Base-by-base conservation (phyloP, 2,113 vertebrate species). In the Mohoua ochrocephala region DNA sequence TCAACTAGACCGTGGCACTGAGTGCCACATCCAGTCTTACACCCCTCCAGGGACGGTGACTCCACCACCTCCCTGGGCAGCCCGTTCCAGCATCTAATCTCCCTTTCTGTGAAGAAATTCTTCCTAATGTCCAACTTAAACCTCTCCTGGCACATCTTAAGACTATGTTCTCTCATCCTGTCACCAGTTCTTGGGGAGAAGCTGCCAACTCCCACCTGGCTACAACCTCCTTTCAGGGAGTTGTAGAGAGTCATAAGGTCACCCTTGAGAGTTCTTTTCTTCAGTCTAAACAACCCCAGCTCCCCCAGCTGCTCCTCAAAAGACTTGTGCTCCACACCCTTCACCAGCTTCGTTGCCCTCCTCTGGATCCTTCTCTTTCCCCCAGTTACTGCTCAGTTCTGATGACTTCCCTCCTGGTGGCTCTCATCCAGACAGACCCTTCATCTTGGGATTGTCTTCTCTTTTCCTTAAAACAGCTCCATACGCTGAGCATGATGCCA, bases 321-420 rank as follows among this genome's bases (percentile, higher is more conserved):
- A 33, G 21, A 41, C 13, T 47, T 47, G n/a, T 47, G 24, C 31
- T 47, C 49, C n/a, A 27, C 24, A 47, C 7, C 2, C 26, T 61
- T 68, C 30, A 35, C 21, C 30, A 35, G n/a, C 10, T 68, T 61
- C 1, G 0, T 13, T 10, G 16, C 39, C 30, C 9, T 53, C 7
- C 16, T 53, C 45, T 75, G 24, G 7, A 68, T 20, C 11, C 7
- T n/a, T 53, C 24, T 54, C 30, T 54, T 65, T 84, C 8, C 10
- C 3, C 31, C 2, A 26, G 22, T 15, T 69, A 42, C 10, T 54
- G 7, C 47, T 84, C 15, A 13, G 2, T 69, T 49, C 71, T 49
- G 12, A 31, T 33, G 27, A 45, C 33, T 59, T 59, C 45, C 39
- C 6, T 67, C 28, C 9, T 21, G 9, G 12, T 30, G 26, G 8